Conservation (phyloP, 2,113 vertebrate genomes). For the Jacana jacana region DNA sequence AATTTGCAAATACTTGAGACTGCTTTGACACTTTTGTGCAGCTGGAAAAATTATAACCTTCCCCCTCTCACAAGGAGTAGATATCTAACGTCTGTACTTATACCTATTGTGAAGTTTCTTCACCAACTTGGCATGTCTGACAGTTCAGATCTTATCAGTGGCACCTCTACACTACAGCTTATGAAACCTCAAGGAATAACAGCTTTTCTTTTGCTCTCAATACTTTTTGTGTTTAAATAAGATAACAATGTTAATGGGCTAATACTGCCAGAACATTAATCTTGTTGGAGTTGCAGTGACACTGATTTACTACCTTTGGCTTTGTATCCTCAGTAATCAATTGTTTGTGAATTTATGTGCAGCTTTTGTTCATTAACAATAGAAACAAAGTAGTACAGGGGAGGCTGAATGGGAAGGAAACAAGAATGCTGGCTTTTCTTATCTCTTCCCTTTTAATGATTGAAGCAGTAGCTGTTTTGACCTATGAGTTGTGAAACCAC, state of each 20-base stretch:
- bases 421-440: neutral
- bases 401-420: neutral
- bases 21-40: neutral
- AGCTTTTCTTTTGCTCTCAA: neutral
- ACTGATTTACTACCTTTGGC: conserved; percentile 3
- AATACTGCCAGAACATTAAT: conserved; percentile 20
- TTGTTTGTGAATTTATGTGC: conserved; percentile 8
- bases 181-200: neutral
- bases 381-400: neutral
- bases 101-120: neutral
- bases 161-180: neutral
- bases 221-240: neutral
- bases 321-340: neutral
- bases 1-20: neutral
- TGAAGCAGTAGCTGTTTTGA: neutral
- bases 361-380: conserved; percentile 29
- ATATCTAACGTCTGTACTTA: neutral
- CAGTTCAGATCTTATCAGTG: neutral
- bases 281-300: neutral
- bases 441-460: neutral
- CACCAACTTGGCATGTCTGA: neutral
- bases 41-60: neutral
- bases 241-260: conserved; percentile 52
- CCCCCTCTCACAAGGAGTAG: neutral
- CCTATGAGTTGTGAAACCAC: neutral